A percentile compares a stretch with the other conserved stretches of the same genome.
Conservation (phyloP, 1,140 invertebrate genomes). For the Ceratosolen solmsi region DNA sequence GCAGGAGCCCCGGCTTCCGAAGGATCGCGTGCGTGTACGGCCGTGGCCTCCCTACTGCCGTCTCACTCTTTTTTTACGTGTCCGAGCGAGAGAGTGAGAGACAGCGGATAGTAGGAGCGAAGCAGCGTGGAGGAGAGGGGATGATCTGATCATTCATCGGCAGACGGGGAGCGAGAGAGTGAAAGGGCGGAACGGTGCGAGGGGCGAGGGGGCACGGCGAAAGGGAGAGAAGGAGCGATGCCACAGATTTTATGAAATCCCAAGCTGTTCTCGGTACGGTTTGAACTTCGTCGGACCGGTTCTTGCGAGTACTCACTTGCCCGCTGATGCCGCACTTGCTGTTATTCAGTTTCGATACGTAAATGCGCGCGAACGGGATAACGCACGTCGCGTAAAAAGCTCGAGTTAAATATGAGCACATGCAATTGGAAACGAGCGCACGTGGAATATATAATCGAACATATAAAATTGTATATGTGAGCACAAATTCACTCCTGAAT, state of each 20-base stretch:
- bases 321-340: background rate
- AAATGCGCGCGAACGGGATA: background rate
- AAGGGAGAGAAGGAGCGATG: background rate
- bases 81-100: no score
- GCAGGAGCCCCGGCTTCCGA: slow-evolving; percentile 35
- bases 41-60: no score
- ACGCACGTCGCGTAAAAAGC: background rate
- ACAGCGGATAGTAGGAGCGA: no score
- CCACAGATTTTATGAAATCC: slow-evolving; percentile 43
- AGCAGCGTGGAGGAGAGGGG: no score
- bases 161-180: background rate
- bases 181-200: background rate
- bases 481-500: background rate
- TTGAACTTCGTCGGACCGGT: slow-evolving; percentile 30
- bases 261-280: background rate
- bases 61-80: no score
- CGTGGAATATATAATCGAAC: background rate
- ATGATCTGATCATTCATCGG: slow-evolving; percentile 53
- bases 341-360: slow-evolving; percentile 30
- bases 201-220: background rate
- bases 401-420: background rate
- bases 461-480: background rate
- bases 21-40: slow-evolving; percentile 28
- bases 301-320: slow-evolving; percentile 18
- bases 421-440: background rate